Base-by-base conservation (phyloP, 2,113 vertebrate genomes). In the Accipiter cooperii region DNA sequence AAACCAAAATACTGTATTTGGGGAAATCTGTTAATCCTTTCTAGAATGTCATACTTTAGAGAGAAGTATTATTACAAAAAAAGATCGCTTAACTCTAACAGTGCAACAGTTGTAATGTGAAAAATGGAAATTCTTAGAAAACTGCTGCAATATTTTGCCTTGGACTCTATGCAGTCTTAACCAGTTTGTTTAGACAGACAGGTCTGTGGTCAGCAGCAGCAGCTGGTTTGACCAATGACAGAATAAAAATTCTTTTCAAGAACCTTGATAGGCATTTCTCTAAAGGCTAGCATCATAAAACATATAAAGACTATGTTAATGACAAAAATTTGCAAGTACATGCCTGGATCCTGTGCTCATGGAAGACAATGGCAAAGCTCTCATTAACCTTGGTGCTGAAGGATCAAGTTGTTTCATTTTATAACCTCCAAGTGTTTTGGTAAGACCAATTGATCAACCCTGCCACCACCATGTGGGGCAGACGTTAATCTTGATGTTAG, bases 321-420 rank as follows among this genome's bases (percentile, higher is more conserved):
- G 44, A 61, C 28, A 78, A 90, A 79, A 78, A 64, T 49, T 40
- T 79, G 4, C 61, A 82, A 90, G 7, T 36, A 10, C 13, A 34
- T 0, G 0, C 17, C 13, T 34, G 60, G n/a, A 47, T 75, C 42
- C 42, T 70, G 3, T 44, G 38, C 46, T 89, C 25, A 26, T 18
- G 51, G n/a, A 89, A 91, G 22, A 83, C 42, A 75, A 38, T 19
- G 33, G 57, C 51, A 94, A 91, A 75, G 18, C 26, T 91, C 11
- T 64, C 4, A 26, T 76, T 76, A 85, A 63, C 26, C 17, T 80
- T 44, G 28, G 17, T 76, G 70, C 38, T 84, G 81, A 91, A 78
- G 22, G 40, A 89, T 46, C 40, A 75, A 70, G 42, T 65, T 82
- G 61, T 61, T 95, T 55, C n/a, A 44, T 84, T 91, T 82, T 64